phyloP scores from a whole-genome alignment of 2,888 invertebrate genomes.

The Stegophylla sp. region DNA sequence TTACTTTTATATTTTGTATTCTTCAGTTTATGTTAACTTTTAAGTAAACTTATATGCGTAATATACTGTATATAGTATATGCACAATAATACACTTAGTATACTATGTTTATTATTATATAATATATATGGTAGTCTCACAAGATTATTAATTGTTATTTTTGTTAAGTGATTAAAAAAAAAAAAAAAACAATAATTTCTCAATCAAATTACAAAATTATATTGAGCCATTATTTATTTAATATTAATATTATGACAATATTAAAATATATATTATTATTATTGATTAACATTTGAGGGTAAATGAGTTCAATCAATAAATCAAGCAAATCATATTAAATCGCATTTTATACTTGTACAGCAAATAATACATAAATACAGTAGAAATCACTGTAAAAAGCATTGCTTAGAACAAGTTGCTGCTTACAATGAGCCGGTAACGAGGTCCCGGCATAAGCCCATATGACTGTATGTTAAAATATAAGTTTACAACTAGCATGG shows the following conservation, averaged over 20 bases:
- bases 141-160: constrained; percentile 18
- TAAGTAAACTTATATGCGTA: background rate
- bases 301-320: background rate
- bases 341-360: no score
- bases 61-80: background rate
- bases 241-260: background rate
- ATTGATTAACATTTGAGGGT: background rate
- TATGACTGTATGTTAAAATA: no score
- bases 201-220: background rate
- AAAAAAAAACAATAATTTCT: background rate
- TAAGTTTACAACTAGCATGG: no score
- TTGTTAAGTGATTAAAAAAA: background rate
- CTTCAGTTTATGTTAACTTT: no score
- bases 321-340: background rate
- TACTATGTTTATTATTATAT: background rate
- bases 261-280: background rate
- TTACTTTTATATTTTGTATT: no score
- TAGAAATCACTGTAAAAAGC: no score
- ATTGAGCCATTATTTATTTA: background rate
- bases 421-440: no score
- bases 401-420: no score
- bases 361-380: no score
- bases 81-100: no score
- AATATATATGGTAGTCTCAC: constrained; percentile 1
- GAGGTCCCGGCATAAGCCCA: no score